A percentile compares a stretch with the other conserved stretches of the same genome.
phyloP scores from a whole-genome alignment of 2,888 invertebrate genomes.

The Agonopterix heracliana region DNA sequence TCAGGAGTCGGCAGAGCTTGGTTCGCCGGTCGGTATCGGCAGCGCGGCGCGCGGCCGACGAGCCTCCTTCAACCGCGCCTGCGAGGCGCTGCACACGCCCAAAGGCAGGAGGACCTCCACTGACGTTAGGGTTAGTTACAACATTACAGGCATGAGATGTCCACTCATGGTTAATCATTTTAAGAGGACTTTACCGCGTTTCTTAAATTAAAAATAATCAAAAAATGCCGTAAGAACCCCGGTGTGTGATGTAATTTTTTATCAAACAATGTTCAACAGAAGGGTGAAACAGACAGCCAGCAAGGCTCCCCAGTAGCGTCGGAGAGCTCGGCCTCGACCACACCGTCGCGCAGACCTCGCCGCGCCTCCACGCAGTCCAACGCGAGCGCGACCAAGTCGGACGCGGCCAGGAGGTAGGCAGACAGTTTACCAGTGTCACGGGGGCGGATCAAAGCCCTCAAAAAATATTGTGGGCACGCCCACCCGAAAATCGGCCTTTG shows the following conservation, averaged over 20 bases:
- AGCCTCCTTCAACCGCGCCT: constrained; percentile 61
- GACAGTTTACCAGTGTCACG: background rate
- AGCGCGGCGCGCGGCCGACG: constrained; percentile 48
- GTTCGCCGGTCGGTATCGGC: constrained; percentile 20
- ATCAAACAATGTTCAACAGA: too few relatives aligned
- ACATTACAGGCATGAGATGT: too few relatives aligned
- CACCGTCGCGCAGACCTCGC: constrained; percentile 30
- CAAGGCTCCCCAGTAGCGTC: constrained; percentile 28
- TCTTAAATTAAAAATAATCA: too few relatives aligned
- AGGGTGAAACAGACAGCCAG: constrained; percentile 29
- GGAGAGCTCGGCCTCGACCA: constrained; percentile 15
- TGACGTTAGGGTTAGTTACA: constrained; percentile 47
- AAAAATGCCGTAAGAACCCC: too few relatives aligned
- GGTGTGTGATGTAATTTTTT: too few relatives aligned
- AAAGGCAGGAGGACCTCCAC: constrained; percentile 48
- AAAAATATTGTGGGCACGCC: too few relatives aligned
- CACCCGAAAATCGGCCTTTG: too few relatives aligned
- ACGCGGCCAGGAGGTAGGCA: constrained; percentile 36
- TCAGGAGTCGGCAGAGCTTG: constrained; percentile 1
- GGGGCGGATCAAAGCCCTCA: too few relatives aligned
- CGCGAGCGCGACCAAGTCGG: constrained; percentile 24
- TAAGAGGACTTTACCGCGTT: background rate
- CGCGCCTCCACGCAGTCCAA: constrained; percentile 37
- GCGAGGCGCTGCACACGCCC: constrained; percentile 61
- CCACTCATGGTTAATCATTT: background rate